Conservation (phyloP, 2,888 invertebrate species). For the Drosophila niveifrons region DNA sequence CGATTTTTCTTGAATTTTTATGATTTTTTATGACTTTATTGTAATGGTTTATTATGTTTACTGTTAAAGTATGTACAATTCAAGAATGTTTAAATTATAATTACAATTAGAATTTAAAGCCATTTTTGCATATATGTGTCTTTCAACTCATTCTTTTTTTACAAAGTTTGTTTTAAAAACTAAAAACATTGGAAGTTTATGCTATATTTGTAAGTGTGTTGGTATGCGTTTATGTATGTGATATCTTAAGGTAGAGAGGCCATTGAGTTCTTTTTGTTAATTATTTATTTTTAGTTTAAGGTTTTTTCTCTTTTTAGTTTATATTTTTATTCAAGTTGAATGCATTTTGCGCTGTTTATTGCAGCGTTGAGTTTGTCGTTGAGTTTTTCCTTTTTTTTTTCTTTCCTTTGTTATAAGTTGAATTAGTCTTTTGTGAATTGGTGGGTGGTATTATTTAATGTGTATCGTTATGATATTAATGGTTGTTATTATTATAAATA, state of each 20-base stretch:
- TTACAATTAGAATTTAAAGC: constrained; percentile 64
- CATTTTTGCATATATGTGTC: constrained; percentile 51
- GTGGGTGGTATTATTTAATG: constrained; percentile 69
- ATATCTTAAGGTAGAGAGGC: constrained; percentile 67
- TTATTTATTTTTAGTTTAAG: constrained; percentile 42
- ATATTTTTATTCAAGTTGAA: constrained; percentile 70
- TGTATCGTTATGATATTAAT: constrained; percentile 50
- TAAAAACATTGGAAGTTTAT: constrained; percentile 73
- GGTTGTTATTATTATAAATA: constrained; percentile 24
- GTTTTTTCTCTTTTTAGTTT: constrained; percentile 32
- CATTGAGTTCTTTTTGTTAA: constrained; percentile 42
- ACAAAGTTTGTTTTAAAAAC: constrained; percentile 52
- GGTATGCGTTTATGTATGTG: constrained; percentile 40
- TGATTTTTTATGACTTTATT: constrained; percentile 33
- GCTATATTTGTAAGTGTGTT: constrained; percentile 29
- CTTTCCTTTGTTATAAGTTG: constrained; percentile 43
- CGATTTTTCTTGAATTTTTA: constrained; percentile 10
- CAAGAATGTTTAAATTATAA: constrained; percentile 70
- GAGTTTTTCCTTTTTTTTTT: constrained; percentile 29
- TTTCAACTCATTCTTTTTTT: constrained; percentile 51
- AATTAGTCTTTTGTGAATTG: constrained; percentile 80
- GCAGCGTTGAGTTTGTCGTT: constrained; percentile 68
- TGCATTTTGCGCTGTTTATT: constrained; percentile 72
- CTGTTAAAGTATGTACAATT: constrained; percentile 69
- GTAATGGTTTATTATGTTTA: constrained; percentile 34